Base-by-base conservation (phyloP, 2,888 invertebrate genomes). In the Neuroscelio doddi region DNA sequence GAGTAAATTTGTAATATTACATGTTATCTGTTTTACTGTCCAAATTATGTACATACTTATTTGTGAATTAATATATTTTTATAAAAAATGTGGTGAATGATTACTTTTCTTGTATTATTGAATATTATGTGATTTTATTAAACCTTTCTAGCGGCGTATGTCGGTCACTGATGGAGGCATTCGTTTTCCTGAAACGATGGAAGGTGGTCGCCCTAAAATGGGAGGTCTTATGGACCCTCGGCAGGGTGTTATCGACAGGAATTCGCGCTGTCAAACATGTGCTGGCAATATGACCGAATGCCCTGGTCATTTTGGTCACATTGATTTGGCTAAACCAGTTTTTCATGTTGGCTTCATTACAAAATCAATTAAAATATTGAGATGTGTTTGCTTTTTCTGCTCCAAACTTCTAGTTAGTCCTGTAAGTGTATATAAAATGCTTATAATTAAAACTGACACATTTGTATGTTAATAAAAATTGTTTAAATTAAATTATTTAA, bases 191-290 rank as follows among this genome's bases (percentile, higher is more conserved):
- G 99, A 99, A 87, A 97, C 98, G 0, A 96, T 97, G 92, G 98
- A 99, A 87, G 97, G 97, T 45, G 98, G 98, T 15, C 91, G 98
- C 39, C 98, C 99, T 0, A 99, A 99, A 84, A 86, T 98, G 64
- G 97, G 98, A 0, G 99, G 99, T 24, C 91, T 99, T 69, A 99
- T 99, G 98, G 99, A 99, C 85, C 99, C 99, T 0, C 88, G 99
- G 52, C 98, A 99, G 87, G 99, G 98, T 76, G 97, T 97, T 59
- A 95, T 98, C 36, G 98, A 99, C 84, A 89, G 98, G 73, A 92
- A 90, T 77, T 95, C 97, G 1, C 88, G 96, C 62, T 97, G 97
- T 80, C 96, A 96, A 84, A 98, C 97, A 0, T 98, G 97, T 84
- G 97, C 97, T 64, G 95, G 98, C 39, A 97, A 96, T 80, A 96